phyloP scores from a whole-genome alignment of 2,113 vertebrate genomes.

The Cynoglossus semilaevis region DNA sequence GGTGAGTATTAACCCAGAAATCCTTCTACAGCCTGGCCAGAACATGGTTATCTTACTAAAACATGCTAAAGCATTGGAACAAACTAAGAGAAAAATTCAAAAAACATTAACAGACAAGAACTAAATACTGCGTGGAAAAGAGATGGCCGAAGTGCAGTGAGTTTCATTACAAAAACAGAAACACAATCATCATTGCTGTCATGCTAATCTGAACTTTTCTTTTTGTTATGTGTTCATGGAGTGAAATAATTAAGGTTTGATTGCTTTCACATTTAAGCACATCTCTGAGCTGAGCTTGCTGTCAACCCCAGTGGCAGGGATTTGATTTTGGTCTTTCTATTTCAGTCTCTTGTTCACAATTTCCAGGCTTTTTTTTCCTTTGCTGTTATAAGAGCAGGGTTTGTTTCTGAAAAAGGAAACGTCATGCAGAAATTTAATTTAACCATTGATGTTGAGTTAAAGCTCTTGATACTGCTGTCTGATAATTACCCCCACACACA shows the following conservation, averaged over 20 bases:
- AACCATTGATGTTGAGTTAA: conserved; percentile 12
- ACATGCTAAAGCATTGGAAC: conserved; percentile 19
- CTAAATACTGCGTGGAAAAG: conserved; percentile 17
- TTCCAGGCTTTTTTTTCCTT: neutral
- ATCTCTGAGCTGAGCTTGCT: conserved; percentile 72
- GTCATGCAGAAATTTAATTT: neutral
- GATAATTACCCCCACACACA: conserved; percentile 1
- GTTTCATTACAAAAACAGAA: conserved; percentile 78
- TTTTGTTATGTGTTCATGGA: conserved; percentile 68
- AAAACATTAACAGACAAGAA: conserved; percentile 6
- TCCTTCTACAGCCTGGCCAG: conserved; percentile 53
- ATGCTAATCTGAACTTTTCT: conserved; percentile 66
- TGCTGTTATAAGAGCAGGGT: conserved; percentile 26
- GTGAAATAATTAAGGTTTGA: conserved; percentile 78
- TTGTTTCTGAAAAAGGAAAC: conserved; percentile 10
- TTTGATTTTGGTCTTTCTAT: conserved; percentile 73
- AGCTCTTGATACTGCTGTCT: conserved; percentile 40
- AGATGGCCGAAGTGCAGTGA: conserved; percentile 36
- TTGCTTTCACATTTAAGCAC: conserved; percentile 74
- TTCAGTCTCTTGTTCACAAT: conserved; percentile 61
- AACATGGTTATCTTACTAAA: conserved; percentile 7
- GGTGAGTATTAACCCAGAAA: conserved; percentile 68
- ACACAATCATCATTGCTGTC: conserved; percentile 68
- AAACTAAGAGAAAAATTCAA: neutral
- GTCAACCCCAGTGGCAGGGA: conserved; percentile 71